Evolutionary conservation across 2,888 invertebrate species (phyloP).

Genomic region (Macrophya alboannulata): DNA sequence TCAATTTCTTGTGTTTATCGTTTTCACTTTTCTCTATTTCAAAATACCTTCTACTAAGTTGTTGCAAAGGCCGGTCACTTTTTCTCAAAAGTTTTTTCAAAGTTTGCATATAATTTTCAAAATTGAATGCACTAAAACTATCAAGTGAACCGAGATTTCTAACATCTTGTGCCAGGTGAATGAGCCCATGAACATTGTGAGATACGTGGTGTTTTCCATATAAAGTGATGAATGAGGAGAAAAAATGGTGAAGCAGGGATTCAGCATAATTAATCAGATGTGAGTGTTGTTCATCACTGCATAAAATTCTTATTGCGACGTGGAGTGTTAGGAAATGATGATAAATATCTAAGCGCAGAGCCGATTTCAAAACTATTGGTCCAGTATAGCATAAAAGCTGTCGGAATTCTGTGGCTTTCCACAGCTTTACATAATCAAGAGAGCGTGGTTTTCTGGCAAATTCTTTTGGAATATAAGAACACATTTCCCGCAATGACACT

Average conservation of each 20-base stretch:
- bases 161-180: constrained; percentile 62
- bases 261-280: background rate
- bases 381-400: constrained; percentile 63
- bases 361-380: constrained; percentile 60
- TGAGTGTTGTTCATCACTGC: background rate
- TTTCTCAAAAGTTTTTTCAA: constrained; percentile 23
- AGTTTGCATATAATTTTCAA: constrained; percentile 61
- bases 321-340: constrained; percentile 62
- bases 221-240: background rate
- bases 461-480: background rate
- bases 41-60: background rate
- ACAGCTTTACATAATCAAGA: background rate
- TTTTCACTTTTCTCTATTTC: background rate
- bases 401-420: constrained; percentile 26
- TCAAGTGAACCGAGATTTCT: constrained; percentile 61
- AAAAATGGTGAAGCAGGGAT: background rate
- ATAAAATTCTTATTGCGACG: constrained; percentile 56
- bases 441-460: constrained; percentile 5
- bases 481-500: background rate
- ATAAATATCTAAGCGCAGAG: constrained; percentile 57
- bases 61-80: constrained; percentile 1
- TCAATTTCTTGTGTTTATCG: background rate
- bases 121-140: constrained; percentile 62
- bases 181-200: constrained; percentile 63
- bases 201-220: constrained; percentile 60